A percentile compares a stretch with the other conserved stretches of the same genome.
These are phyloP conservation scores for Ambastaia sidthimunki DNA, from an alignment of 2,797 vertebrate genomes.

Conservation along the genomic window DNA sequence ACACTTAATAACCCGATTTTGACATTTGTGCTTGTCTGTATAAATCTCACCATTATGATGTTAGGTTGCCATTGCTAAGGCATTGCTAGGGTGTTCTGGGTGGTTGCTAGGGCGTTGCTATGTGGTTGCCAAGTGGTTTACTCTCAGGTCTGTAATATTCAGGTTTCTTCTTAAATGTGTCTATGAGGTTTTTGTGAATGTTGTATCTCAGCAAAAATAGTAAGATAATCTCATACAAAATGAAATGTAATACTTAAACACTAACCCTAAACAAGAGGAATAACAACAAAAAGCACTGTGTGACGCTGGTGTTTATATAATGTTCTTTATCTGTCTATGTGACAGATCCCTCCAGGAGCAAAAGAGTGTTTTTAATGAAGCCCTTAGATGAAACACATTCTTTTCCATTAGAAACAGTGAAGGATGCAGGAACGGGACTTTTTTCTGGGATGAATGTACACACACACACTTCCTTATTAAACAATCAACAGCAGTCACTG, in stretches of 20 bases:
- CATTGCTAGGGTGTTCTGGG: neutral
- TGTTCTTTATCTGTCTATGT: slow-evolving; percentile 32
- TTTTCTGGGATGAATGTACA: slow-evolving; percentile 31
- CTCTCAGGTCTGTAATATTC: neutral
- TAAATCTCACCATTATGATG: neutral
- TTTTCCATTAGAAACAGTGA: slow-evolving; percentile 22
- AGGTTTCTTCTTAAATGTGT: no score
- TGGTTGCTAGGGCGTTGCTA: neutral
- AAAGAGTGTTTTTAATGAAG: slow-evolving; percentile 47
- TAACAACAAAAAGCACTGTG: no score
- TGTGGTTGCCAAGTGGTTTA: neutral
- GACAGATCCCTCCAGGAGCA: neutral
- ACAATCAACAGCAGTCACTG: slow-evolving; percentile 38
- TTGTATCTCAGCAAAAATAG: no score
- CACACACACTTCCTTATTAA: slow-evolving; percentile 53
- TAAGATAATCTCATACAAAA: neutral
- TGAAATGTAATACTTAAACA: no score
- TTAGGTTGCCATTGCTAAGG: neutral
- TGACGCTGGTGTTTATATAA: no score
- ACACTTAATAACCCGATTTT: neutral
- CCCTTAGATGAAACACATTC: slow-evolving; percentile 33
- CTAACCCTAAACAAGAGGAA: no score
- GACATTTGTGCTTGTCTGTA: neutral
- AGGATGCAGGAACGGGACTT: slow-evolving; percentile 26
- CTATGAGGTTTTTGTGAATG: no score